These are phyloP conservation scores for Calliphora vomitoria DNA, from an alignment of 2,888 invertebrate species.

Conservation along the genomic window DNA sequence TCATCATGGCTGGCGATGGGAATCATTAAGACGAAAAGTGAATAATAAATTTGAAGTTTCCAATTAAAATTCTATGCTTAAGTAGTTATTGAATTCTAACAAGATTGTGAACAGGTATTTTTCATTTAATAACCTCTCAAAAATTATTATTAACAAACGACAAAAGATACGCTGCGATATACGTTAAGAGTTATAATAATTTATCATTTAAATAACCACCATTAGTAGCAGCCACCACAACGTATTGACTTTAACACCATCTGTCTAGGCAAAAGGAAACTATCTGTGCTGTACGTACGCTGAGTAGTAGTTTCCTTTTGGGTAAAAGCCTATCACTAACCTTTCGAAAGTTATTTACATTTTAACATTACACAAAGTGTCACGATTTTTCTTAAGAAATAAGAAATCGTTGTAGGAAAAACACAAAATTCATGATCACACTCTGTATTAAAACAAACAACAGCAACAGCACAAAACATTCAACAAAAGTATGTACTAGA, in stretches of 20 bases:
- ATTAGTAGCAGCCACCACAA: background rate
- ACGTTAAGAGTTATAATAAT: conserved; percentile 50
- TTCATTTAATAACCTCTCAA: conserved; percentile 62
- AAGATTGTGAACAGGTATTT: conserved; percentile 62
- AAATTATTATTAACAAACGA: conserved; percentile 56
- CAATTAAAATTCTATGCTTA: conserved; percentile 56
- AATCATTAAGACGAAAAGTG: conserved; percentile 38
- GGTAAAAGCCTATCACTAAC: conserved; percentile 74
- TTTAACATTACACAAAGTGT: conserved; percentile 73
- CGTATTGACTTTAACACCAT: conserved; percentile 64
- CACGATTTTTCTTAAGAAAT: conserved; percentile 74
- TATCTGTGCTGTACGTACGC: conserved; percentile 11
- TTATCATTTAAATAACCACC: conserved; percentile 59
- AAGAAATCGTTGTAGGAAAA: conserved; percentile 74
- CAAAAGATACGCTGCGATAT: conserved; percentile 23
- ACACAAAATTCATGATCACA: conserved; percentile 74
- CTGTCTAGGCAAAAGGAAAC: conserved; percentile 56
- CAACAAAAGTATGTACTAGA: conserved; percentile 43
- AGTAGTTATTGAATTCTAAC: conserved; percentile 46
- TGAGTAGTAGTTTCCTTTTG: conserved; percentile 57
- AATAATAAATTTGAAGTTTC: conserved; percentile 56
- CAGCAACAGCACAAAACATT: conserved; percentile 10
- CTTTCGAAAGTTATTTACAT: conserved; percentile 75
- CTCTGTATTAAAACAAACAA: conserved; percentile 67
- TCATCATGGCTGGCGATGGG: background rate